These are phyloP conservation scores for Ispidina lecontei DNA, from an alignment of 2,797 vertebrate genomes.

Conservation along the genomic window DNA sequence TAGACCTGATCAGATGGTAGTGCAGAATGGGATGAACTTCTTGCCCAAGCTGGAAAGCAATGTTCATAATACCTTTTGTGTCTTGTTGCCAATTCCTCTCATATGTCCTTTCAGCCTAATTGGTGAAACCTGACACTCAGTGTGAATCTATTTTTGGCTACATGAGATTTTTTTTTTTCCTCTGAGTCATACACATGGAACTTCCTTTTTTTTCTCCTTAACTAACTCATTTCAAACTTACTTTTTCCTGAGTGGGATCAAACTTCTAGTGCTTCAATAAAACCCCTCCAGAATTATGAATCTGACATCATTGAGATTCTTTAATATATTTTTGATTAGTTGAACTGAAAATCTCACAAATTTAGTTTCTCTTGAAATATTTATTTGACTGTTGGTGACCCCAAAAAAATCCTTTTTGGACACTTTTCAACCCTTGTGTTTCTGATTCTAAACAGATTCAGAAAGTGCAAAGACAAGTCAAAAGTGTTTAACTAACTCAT, in stretches of 20 bases:
- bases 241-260: neutral
- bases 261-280: neutral
- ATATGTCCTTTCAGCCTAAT: neutral
- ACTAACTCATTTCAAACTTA: neutral
- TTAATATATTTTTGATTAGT: neutral
- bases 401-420: neutral
- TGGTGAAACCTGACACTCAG: neutral
- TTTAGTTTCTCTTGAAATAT: neutral
- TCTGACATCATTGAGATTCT: neutral
- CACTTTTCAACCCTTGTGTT: neutral
- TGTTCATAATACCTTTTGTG: neutral
- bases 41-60: neutral
- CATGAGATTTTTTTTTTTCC: neutral
- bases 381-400: neutral
- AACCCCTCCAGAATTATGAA: neutral
- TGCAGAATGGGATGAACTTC: neutral
- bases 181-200: fast-evolving
- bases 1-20: neutral
- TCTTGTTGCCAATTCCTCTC: neutral
- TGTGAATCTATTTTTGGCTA: neutral
- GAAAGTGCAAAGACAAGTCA: neutral
- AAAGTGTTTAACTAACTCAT: neutral
- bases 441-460: neutral
- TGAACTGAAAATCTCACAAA: neutral
- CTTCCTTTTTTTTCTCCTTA: neutral